Evolutionary conservation across 2,888 invertebrate species (phyloP), one percentile per base, ranked within the genome.

Genomic region (Scaptomyza reducta): DNA sequence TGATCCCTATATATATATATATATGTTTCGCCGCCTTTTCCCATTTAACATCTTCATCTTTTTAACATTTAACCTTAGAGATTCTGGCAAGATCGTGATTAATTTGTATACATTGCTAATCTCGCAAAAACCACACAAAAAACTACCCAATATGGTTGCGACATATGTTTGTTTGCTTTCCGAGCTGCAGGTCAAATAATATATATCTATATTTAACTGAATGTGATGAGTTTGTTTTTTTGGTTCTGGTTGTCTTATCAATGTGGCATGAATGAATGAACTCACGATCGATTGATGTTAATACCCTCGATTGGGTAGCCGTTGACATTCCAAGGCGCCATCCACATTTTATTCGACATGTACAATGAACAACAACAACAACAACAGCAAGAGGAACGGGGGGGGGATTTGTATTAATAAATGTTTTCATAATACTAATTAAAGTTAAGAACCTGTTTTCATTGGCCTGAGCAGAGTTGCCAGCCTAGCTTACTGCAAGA

Each of bases 201-300:
- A 49, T 49, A 1, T 38, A 14, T 14, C 53, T 38, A 55, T 53
- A 51, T 61, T 57, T 38, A 44, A 44, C 31, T 62, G 14, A n/a
- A 18, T 22, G n/a, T 29, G 27, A n/a, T n/a, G n/a, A n/a, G n/a
- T n/a, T 33, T 31, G n/a, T 35, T 33, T 25, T 13, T 42, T 22
- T 7, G 18, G 18, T n/a, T 10, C 18, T 33, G 45, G 22, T 22
- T 22, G 62, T 42, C 73, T 83, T 84, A 84, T 83, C 83, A 83
- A 65, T 79, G 73, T 77, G 75, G 77, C 81, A 79, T 83, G 83
- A 85, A 85, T 82, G 83, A 83, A 42, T 25, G 38, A 50, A 85
- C 86, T 81, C 80, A 66, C 75, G 72, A 82, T 80, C 80, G 70
- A 64, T 71, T 56, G 79, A 79, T 81, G 82, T 84, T 81, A 82